Evolutionary conservation across 92 coral and sea anemone genomes (phyloP).

Genomic region (Porites evermanni): DNA sequence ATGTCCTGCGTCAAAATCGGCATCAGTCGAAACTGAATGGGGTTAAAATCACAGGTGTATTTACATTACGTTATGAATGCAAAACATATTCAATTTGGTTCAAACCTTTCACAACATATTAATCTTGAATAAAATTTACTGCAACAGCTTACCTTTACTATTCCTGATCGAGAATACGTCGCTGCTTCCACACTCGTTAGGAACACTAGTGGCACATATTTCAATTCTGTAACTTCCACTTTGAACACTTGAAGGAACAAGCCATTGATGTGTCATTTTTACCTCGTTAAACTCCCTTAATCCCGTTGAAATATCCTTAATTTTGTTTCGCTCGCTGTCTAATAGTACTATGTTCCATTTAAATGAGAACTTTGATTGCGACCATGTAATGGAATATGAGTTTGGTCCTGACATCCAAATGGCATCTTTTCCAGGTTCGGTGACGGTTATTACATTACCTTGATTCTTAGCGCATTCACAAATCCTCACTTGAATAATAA

Average conservation of each 20-base stretch:
- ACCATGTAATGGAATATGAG: conserved; percentile 71
- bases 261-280: conserved; percentile 68
- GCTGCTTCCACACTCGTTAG: conserved; percentile 56
- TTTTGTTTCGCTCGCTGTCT: conserved; percentile 40
- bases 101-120: background rate
- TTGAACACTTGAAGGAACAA: conserved; percentile 45
- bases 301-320: conserved; percentile 58
- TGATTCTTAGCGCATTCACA: conserved; percentile 4
- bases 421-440: conserved; percentile 58
- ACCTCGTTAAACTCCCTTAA: conserved; percentile 74
- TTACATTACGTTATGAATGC: background rate
- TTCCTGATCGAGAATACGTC: conserved; percentile 55
- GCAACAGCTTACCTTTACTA: conserved; percentile 50
- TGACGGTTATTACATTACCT: conserved; percentile 42
- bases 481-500: background rate
- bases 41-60: background rate
- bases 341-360: conserved; percentile 75
- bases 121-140: background rate
- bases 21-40: too few species aligned
- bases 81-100: background rate
- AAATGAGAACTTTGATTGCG: conserved; percentile 66
- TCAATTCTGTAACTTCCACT: conserved; percentile 63
- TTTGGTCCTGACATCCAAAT: conserved; percentile 64
- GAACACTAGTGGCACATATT: conserved; percentile 50
- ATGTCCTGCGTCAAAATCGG: too few species aligned